These are phyloP conservation scores for Pachyuromys duprasi DNA, from an alignment of 2,797 vertebrate genomes.

Conservation along the genomic window DNA sequence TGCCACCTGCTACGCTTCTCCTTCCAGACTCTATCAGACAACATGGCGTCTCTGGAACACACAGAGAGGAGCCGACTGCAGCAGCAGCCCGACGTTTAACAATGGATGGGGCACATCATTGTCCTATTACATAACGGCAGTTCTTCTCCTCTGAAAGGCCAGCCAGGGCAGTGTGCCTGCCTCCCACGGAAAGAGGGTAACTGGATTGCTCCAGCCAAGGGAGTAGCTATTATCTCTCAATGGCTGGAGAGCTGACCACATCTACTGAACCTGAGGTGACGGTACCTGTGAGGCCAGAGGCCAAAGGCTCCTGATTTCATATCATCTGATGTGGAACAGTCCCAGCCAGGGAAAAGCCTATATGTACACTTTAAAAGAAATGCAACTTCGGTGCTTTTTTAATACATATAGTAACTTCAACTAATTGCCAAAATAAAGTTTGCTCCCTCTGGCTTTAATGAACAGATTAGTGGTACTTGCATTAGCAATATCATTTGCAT, in stretches of 20 bases:
- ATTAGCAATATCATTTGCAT: slow-evolving; percentile 79
- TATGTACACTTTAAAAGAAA: slow-evolving; percentile 50
- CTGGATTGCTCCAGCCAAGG: neutral
- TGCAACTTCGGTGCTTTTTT: slow-evolving; percentile 41
- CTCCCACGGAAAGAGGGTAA: neutral
- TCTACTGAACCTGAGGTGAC: neutral
- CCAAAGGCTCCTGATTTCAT: neutral
- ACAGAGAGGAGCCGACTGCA: neutral
- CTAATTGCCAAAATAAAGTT: slow-evolving; percentile 79
- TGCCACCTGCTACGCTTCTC: slow-evolving; percentile 69
- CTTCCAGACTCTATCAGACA: slow-evolving; percentile 63
- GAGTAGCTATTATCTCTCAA: neutral
- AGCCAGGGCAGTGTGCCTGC: neutral
- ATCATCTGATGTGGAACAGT: neutral
- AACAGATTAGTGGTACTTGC: slow-evolving; percentile 73
- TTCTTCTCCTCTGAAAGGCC: slow-evolving; percentile 40
- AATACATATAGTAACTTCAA: slow-evolving; percentile 68
- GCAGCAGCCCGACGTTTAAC: slow-evolving; percentile 64
- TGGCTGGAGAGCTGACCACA: neutral
- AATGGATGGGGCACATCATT: slow-evolving; percentile 39
- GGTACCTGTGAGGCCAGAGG: neutral
- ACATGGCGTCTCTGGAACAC: slow-evolving; percentile 33
- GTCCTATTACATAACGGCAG: neutral
- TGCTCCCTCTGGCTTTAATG: slow-evolving; percentile 80
- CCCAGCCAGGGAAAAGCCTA: slow-evolving; percentile 9